phyloP scores from a whole-genome alignment of 2,888 invertebrate species.

The Oscheius onirici region DNA sequence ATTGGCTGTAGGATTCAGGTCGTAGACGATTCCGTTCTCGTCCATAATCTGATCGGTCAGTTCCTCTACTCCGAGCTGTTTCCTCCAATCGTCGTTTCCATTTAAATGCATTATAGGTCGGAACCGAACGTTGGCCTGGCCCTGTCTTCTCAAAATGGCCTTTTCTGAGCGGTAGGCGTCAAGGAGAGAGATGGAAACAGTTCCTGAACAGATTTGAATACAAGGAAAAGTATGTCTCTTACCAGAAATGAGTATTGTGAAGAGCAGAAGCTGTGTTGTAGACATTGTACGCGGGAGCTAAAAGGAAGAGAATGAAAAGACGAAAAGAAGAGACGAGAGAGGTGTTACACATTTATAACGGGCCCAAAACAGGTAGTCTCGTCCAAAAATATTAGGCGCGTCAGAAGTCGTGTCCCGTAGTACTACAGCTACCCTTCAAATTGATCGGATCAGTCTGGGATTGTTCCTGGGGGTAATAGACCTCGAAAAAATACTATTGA shows the following conservation, averaged over 20 bases:
- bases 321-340: neutral
- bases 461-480: too few species aligned
- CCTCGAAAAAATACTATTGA: too few species aligned
- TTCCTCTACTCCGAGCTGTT: conserved; percentile 47
- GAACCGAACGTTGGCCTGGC: conserved; percentile 49
- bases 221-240: neutral
- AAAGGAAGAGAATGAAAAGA: neutral
- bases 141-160: conserved; percentile 44
- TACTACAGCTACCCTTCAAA: too few species aligned
- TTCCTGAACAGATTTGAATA: neutral
- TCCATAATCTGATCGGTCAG: conserved; percentile 54
- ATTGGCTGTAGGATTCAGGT: conserved; percentile 50
- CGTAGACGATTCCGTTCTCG: conserved; percentile 53
- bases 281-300: neutral
- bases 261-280: neutral
- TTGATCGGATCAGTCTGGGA: too few species aligned
- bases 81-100: conserved; percentile 57
- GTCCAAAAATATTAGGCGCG: too few species aligned
- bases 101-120: conserved; percentile 48
- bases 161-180: conserved; percentile 50
- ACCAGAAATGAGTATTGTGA: neutral
- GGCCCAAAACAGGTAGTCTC: too few species aligned
- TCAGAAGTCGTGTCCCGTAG: too few species aligned
- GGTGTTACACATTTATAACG: neutral
- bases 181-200: conserved; percentile 43